Evolutionary conservation across 2,797 vertebrate species (phyloP), one percentile per base, ranked within the genome.

Genomic region (Naso thynnoides): DNA sequence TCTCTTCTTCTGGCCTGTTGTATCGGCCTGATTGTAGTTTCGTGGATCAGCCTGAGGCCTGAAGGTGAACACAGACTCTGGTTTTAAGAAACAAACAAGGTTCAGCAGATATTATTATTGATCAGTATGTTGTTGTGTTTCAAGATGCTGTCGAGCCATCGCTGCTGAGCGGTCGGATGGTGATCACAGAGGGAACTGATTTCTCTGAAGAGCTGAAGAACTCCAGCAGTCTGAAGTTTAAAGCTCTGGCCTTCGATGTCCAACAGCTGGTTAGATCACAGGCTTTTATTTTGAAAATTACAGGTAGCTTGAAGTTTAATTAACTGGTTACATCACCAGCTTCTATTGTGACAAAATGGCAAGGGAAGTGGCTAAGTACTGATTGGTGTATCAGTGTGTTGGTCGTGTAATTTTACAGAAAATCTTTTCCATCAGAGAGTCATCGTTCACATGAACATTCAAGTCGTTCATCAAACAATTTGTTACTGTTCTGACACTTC

Each of bases 181-280:
- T 47, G 58, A 93, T 95, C 59, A 41, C 58, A 1, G 60, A 73
- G 0, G 92, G 93, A 38, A 87, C 73, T 0, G 9, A 27, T 4
- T 95, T 93, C 57, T 88, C 88, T 0, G 77, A 92, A 0, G 86
- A 94, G 9, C 92, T 95, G 49, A 86, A 24, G 6, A 93, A 95
- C 84, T 79, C 50, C 68, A 89, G 87, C 79, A 93, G 89, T 6
- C 5, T 24, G 5, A 6, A 14, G 4, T 95, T 93, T 21, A 95
- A 94, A 68, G 75, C 89, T 8, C 68, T 95, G 72, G 93, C 95
- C 23, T 95, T 87, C 1, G 93, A 95, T 2, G n/a, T 92, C 6
- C 86, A 94, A 26, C 59, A 73, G 0, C 82, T 93, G 93, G 94
- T 95, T 66, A 90, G 76, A n/a, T 0, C 27, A 16, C 0, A 14